These are phyloP conservation scores for Pseudorasbora parva DNA, from an alignment of 2,113 vertebrate species.

Conservation along the genomic window DNA sequence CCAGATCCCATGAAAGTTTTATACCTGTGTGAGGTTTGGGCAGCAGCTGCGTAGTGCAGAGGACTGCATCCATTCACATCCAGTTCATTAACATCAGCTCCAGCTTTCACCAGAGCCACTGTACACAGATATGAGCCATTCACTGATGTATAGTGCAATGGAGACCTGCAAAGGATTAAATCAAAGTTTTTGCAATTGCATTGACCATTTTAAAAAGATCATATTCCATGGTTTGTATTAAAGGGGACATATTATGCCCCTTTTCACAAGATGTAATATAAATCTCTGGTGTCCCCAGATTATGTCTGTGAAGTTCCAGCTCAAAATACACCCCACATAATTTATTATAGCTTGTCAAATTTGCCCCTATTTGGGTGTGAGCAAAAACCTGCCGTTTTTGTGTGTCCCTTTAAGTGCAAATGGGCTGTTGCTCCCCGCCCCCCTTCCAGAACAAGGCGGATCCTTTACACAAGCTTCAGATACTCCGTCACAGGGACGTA, in stretches of 20 bases:
- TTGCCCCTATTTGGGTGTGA: too few species aligned
- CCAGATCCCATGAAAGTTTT: slow-evolving; percentile 15
- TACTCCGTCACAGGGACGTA: too few species aligned
- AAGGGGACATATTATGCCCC: neutral
- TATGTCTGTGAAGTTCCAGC: too few species aligned
- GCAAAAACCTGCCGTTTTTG: too few species aligned
- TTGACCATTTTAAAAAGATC: neutral
- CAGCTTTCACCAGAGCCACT: slow-evolving; percentile 85
- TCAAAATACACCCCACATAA: too few species aligned
- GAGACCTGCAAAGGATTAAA: slow-evolving; percentile 75
- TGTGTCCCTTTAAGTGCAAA: too few species aligned
- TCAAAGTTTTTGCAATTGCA: neutral
- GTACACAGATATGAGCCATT: slow-evolving; percentile 91
- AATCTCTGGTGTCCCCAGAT: too few species aligned
- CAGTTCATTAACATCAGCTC: slow-evolving; percentile 84
- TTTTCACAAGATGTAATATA: too few species aligned
- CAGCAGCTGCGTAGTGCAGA: slow-evolving; percentile 92
- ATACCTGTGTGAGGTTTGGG: slow-evolving; percentile 89
- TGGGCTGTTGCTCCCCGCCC: too few species aligned
- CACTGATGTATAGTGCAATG: slow-evolving; percentile 93
- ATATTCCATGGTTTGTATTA: neutral
- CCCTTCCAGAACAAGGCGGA: too few species aligned
- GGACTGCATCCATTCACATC: slow-evolving; percentile 91
- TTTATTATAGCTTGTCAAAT: too few species aligned
- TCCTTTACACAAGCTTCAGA: too few species aligned